Base-by-base conservation (phyloP, 2,113 vertebrate species). In the Mesembrinibis cayennensis region DNA sequence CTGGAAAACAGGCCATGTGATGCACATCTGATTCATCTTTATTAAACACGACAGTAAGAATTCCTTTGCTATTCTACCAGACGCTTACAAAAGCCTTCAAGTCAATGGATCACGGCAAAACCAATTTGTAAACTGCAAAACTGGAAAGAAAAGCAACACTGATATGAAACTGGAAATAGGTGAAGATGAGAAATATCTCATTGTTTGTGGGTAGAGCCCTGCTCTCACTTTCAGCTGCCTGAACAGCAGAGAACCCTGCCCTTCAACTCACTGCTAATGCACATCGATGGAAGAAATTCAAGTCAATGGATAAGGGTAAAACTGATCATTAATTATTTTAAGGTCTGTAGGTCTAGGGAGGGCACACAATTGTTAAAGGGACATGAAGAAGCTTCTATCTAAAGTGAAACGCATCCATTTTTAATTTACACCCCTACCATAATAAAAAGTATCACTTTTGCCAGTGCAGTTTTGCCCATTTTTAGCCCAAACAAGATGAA, bases 391-490 rank as follows among this genome's bases (percentile, higher is more conserved):
- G 8, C 2, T 62, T 80, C 18, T 52, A 7, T 5, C 22, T 85
- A 1, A 63, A 63, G 19, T 38, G 30, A 61, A 80, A 77, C 5
- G 55, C 10, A 55, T 13, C 21, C 2, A 23, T 30, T 90, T 80
- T 70, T 58, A 1, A 61, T 77, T 87, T 77, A 70, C 3, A 80
- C 3, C 6, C 23, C 20, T 63, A 55, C 3, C 2, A 1, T 47
- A 71, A 77, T 14, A 72, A 72, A 59, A 91, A 71, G 17, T 20
- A 81, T 66, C 91, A 56, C 23, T 95, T 89, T 97, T 97, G 96
- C 97, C 97, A 97, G 11, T 90, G 97, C 93, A 95, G 96, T 90
- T 96, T 96, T 95, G 95, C 87, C 58, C 44, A 59, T 52, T 78
- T 91, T 94, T 47, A 82, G 58, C 32, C 66, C 38, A 66, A 86